These are phyloP conservation scores for Nymphicus hollandicus DNA, from an alignment of 2,113 vertebrate species.

Conservation along the genomic window DNA sequence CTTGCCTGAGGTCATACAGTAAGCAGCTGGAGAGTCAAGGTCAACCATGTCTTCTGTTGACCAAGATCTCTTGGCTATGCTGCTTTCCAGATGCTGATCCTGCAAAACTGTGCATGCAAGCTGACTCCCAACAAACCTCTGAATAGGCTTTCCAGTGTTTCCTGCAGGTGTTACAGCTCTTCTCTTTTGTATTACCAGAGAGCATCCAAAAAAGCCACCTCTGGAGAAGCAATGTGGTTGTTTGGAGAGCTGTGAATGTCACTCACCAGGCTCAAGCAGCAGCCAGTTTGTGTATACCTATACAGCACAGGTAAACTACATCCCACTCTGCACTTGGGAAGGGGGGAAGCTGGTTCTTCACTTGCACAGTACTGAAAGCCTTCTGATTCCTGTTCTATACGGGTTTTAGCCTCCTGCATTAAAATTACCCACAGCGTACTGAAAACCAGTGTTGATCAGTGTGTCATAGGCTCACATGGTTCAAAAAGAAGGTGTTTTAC, in stretches of 20 bases:
- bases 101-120: background rate
- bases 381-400: background rate
- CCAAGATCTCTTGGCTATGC: background rate
- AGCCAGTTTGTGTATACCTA: background rate
- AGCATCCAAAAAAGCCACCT: background rate
- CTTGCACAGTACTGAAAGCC: background rate
- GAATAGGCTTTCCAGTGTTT: background rate
- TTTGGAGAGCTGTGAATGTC: background rate
- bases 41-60: background rate
- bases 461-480: background rate
- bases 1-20: background rate
- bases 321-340: background rate
- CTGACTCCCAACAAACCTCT: background rate
- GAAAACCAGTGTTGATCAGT: background rate
- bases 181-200: background rate
- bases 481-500: background rate
- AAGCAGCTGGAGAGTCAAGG: background rate
- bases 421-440: too few species aligned
- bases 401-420: background rate
- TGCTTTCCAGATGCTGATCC: background rate
- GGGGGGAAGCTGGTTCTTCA: background rate
- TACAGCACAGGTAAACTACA: background rate
- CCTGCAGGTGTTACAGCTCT: background rate
- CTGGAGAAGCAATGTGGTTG: background rate
- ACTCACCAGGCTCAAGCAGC: background rate